Base-by-base conservation (phyloP, 2,113 vertebrate species). In the Piaya cayana region DNA sequence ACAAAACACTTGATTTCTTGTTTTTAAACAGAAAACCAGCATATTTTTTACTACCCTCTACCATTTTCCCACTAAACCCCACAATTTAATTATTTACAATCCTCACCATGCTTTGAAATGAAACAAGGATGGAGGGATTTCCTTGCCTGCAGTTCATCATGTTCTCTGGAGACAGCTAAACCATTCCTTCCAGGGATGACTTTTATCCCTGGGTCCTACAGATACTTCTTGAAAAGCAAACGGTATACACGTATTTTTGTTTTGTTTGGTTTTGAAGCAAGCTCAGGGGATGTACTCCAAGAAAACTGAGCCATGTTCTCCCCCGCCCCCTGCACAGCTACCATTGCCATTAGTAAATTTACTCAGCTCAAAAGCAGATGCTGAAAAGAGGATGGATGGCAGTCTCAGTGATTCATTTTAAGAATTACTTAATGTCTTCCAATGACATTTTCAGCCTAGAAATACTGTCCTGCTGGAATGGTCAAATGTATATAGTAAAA, bases 71-170 rank as follows among this genome's bases (percentile, higher is more conserved):
- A 55, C 52, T 95, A 97, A 96, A 90, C 32, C 36, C 53, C 36
- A 88, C 84, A 62, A 94, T 95, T 96, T 96, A 96, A 96, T 96
- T 97, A 94, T 97, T 97, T 96, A 93, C 72, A 90, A 75, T 72
- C 77, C 82, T 96, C 58, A 50, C 82, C 79, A 82, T 58, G 53
- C 83, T 94, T 94, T 82, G 93, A 96, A 96, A 92, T 96, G 93
- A 96, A 97, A 93, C 92, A 94, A 88, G 83, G 93, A 94, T 92
- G 82, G 94, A 96, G 64, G 94, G 96, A 96, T 97, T 97, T 96
- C 90, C 95, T 96, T 93, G 94, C 71, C 85, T 90, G 90, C 88
- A 90, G 92, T 94, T 96, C 88, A 86, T 92, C 80, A 59, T 76
- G 86, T 91, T 92, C 96, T 96, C 94, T 93, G 86, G 92, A 96